phyloP scores from a whole-genome alignment of 2,113 vertebrate genomes.

The Panthera tigris region DNA sequence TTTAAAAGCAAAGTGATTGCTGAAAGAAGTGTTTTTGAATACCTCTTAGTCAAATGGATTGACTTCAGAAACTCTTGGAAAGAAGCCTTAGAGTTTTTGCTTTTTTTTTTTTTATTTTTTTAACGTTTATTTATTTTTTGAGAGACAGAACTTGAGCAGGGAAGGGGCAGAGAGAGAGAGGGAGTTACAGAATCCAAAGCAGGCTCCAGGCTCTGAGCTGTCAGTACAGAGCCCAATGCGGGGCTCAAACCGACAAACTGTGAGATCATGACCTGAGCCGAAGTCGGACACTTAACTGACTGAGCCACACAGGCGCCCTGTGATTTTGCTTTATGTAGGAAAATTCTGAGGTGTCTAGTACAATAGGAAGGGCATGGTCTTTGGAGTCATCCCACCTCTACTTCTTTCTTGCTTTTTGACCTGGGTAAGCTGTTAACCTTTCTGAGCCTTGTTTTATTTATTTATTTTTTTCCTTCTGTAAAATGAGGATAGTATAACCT shows the following conservation, averaged over 20 bases:
- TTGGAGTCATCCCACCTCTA: not conserved
- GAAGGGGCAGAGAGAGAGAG: too few species aligned
- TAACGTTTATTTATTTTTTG: too few species aligned
- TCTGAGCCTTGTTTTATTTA: constrained; percentile 15
- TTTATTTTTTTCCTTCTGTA: not conserved
- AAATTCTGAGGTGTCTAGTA: not conserved
- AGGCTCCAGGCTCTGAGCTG: too few species aligned
- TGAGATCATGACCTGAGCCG: too few species aligned
- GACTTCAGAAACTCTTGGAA: constrained; percentile 29
- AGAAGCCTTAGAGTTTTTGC: constrained; percentile 4
- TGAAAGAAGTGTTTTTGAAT: constrained; percentile 43
- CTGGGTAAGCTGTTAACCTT: constrained; percentile 11
- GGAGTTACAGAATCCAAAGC: too few species aligned
- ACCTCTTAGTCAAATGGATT: constrained; percentile 36
- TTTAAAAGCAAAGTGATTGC: constrained; percentile 40
- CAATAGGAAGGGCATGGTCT: not conserved
- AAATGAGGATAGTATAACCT: not conserved
- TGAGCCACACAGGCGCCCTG: too few species aligned
- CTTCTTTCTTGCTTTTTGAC: constrained; percentile 32
- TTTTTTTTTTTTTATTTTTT: not conserved
- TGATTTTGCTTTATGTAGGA: not conserved
- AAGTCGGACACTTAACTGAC: too few species aligned
- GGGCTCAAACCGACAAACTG: too few species aligned
- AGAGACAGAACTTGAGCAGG: too few species aligned
- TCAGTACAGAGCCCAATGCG: too few species aligned